Percentiles rank a stretch among this genome's conserved stretches.
Conservation (phyloP, 2,113 vertebrate species). For the Benitochromis conjunctus region DNA sequence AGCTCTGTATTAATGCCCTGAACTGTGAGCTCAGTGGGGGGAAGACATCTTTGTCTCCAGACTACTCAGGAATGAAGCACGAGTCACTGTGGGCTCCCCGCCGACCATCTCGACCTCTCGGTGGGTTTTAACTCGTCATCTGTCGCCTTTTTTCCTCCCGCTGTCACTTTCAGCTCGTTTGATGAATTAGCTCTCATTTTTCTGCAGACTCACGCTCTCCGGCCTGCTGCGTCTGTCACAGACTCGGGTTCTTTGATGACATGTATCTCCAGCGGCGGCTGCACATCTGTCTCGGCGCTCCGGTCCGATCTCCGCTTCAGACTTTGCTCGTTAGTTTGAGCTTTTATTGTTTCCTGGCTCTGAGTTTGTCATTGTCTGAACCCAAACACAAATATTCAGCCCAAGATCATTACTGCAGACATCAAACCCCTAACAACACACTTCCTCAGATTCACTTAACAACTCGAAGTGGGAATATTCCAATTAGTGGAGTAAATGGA, state of each 20-base stretch:
- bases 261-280: neutral
- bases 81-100: neutral
- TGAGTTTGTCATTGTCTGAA: neutral
- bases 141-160: neutral
- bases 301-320: neutral
- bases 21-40: neutral
- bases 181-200: neutral
- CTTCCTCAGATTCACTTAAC: neutral
- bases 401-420: neutral
- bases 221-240: neutral
- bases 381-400: neutral
- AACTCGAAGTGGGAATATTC: neutral
- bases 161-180: neutral
- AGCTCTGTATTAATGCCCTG: neutral
- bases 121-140: neutral
- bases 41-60: neutral
- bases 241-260: accelerated
- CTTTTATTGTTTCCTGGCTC: neutral
- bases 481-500: neutral
- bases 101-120: neutral
- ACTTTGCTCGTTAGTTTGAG: neutral
- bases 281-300: neutral
- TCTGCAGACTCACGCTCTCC: neutral
- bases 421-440: neutral
- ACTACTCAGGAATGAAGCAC: neutral